Evolutionary conservation across 23 tunicate genomes (phyloP).

Genomic region (Clavelina lepadiformis): DNA sequence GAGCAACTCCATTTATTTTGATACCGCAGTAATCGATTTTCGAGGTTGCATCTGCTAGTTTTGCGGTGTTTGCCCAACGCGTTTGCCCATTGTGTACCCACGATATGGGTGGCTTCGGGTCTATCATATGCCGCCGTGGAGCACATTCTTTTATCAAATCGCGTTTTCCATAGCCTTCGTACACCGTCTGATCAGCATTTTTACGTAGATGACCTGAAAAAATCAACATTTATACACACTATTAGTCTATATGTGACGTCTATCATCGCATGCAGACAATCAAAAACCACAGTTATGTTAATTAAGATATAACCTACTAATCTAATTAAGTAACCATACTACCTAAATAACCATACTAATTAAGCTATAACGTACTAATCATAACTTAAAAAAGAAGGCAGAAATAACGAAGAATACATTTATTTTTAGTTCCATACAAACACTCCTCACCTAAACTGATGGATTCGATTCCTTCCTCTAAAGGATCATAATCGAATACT

Average conservation of each 20-base stretch:
- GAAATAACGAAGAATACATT: neutral
- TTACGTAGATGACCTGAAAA: slow-evolving; percentile 9
- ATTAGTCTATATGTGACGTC: too few relatives aligned
- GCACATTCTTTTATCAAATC: slow-evolving; percentile 7
- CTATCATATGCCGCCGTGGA: slow-evolving; percentile 14
- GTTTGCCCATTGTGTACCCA: slow-evolving; percentile 33
- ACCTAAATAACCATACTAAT: too few relatives aligned
- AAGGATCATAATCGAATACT: slow-evolving; percentile 57
- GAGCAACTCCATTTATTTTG: slow-evolving; percentile 5
- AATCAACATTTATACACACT: too few relatives aligned
- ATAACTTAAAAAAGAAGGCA: too few relatives aligned
- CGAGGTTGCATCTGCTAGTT: slow-evolving; percentile 10
- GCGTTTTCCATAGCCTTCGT: slow-evolving; percentile 45
- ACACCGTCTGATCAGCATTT: slow-evolving; percentile 15
- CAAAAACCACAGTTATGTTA: too few relatives aligned
- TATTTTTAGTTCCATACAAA: too few relatives aligned
- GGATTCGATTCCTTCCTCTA: slow-evolving; percentile 57
- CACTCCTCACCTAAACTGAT: slow-evolving; percentile 33
- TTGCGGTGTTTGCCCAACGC: slow-evolving; percentile 5
- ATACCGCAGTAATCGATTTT: slow-evolving; percentile 1
- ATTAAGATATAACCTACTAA: too few relatives aligned
- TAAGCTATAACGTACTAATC: too few relatives aligned
- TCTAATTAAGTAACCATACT: too few relatives aligned
- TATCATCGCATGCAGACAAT: too few relatives aligned
- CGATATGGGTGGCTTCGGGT: slow-evolving; percentile 32